A percentile compares a stretch with the other conserved stretches of the same genome.
These are phyloP conservation scores for Drosophila hamatofila DNA, from an alignment of 2,888 invertebrate genomes.

Conservation along the genomic window DNA sequence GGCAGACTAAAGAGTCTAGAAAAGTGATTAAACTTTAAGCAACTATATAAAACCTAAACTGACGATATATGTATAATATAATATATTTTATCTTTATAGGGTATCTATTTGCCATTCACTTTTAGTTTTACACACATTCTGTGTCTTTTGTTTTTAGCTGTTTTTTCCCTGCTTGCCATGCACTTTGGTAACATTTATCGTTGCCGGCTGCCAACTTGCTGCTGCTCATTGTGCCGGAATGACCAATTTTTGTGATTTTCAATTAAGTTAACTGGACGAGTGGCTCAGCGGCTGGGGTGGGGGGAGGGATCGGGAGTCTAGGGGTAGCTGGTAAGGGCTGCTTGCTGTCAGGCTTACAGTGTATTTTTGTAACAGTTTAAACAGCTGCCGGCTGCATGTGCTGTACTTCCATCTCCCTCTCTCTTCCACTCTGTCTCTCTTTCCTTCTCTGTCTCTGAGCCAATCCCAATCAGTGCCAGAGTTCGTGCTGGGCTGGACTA, in stretches of 20 bases:
- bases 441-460: background rate
- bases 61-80: background rate
- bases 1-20: background rate
- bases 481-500: constrained; percentile 1
- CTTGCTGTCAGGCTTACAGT: constrained; percentile 47
- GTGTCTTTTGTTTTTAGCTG: constrained; percentile 25
- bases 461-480: constrained; percentile 9
- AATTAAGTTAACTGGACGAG: constrained; percentile 74
- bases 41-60: background rate
- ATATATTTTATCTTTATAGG: background rate
- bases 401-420: background rate
- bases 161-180: constrained; percentile 44
- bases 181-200: constrained; percentile 69
- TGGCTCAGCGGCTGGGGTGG: background rate
- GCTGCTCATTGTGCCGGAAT: constrained; percentile 78
- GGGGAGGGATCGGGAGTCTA: background rate
- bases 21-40: background rate
- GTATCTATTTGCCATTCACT: background rate
- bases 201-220: constrained; percentile 67
- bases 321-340: constrained; percentile 10
- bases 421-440: background rate
- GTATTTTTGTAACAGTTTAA: constrained; percentile 62
- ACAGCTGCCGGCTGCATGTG: constrained; percentile 67
- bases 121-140: fast-evolving
- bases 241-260: constrained; percentile 82